These are phyloP conservation scores for Eupithecia centaureata DNA, from an alignment of 2,888 invertebrate genomes.

Conservation along the genomic window DNA sequence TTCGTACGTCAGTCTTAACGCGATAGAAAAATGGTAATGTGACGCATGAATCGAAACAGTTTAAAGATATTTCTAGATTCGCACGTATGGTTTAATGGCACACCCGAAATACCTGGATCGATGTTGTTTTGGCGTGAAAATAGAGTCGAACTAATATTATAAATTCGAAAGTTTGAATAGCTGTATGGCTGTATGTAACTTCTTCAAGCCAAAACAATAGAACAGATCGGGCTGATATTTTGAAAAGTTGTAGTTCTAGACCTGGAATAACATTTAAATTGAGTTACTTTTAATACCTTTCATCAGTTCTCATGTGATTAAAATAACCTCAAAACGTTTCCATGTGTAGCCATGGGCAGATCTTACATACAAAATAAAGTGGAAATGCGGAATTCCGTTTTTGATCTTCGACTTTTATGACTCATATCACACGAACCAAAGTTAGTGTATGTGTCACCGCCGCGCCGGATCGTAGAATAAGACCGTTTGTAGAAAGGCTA, in stretches of 20 bases:
- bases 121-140: not conserved
- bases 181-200: not conserved
- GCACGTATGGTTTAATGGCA: not conserved
- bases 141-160: not conserved
- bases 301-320: not conserved
- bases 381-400: not conserved
- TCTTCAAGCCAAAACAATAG: not conserved
- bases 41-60: not conserved
- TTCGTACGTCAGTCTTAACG: not conserved
- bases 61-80: not conserved
- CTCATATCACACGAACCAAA: not conserved
- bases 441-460: not conserved
- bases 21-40: conserved; percentile 1
- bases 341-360: not conserved
- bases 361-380: not conserved
- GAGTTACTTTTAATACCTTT: not conserved
- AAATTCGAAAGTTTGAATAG: not conserved
- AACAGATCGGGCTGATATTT: not conserved
- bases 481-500: too few relatives aligned
- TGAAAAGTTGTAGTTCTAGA: too few relatives aligned
- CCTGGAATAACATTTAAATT: not conserved
- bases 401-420: not conserved
- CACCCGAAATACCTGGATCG: not conserved
- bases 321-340: not conserved
- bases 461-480: too few relatives aligned